Evolutionary conservation across 2,888 invertebrate species (phyloP), one percentile per base, ranked within the genome.

Genomic region (Diogma glabrata): DNA sequence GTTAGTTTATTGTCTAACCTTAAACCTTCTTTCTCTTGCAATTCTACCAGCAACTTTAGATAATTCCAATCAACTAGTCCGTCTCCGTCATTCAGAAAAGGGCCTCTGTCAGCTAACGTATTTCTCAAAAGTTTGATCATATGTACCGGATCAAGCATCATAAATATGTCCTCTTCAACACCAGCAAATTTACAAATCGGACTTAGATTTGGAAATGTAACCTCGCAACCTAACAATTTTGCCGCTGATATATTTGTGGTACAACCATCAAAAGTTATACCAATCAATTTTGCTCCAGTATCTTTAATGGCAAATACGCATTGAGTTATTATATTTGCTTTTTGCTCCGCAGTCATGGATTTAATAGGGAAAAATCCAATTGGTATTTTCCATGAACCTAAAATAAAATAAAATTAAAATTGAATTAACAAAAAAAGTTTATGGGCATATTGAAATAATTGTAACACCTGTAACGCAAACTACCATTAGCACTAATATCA

Each of bases 41-140:
- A 14, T 14, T 36, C 4, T 36, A 36, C 12, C 10, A 33, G 12
- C 14, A 20, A 58, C 56, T 16, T 54, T 57, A 33, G 12, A 33
- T 7, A 33, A 33, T 33, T 33, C 6, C 10, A 33, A 33, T 33
- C 33, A 10, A 33, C 33, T 10, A 33, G n/a, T n/a, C n/a, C n/a
- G n/a, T n/a, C n/a, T n/a, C n/a, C 14, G 33, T 33, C 33, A 33
- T 33, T 10, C 33, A 33, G 12, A 33, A 33, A 33, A 14, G 33
- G 33, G 14, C 33, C 33, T 10, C 33, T 33, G 4, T 33, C 33
- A 14, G 33, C 33, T 4, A 33, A 33, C n/a, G 33, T 33, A 33
- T 33, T 33, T 4, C 10, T 5, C 4, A 33, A 10, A 33, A 33
- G 36, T 4, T 36, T 14, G 7, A 14, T 36, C 36, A 8, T 14